Evolutionary conservation across 2,797 vertebrate species (phyloP).

Genomic region (Pangasius mekongensis): DNA sequence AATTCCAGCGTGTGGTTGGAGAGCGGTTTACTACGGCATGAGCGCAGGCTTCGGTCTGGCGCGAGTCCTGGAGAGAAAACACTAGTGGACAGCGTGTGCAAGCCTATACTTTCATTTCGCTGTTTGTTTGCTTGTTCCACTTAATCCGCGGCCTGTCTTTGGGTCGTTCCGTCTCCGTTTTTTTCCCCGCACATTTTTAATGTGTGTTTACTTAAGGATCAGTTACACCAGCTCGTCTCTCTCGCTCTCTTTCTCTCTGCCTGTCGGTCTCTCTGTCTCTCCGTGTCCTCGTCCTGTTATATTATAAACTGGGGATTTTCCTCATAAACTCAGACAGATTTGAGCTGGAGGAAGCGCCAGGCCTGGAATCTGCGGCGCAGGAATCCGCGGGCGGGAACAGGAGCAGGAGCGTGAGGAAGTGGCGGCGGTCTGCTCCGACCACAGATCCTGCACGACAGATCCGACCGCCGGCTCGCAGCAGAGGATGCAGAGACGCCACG

Average conservation of each 20-base stretch:
- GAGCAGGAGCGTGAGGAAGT: constrained; percentile 75
- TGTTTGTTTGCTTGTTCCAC: constrained; percentile 40
- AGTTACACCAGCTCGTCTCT: constrained; percentile 17
- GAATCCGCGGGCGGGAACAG: constrained; percentile 72
- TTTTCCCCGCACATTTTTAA: not conserved
- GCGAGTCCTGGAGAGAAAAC: constrained; percentile 29
- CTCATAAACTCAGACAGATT: constrained; percentile 40
- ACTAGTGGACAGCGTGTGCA: constrained; percentile 10
- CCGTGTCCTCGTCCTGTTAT: constrained; percentile 11
- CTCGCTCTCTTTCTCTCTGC: not conserved
- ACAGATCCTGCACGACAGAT: constrained; percentile 77
- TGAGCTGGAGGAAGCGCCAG: constrained; percentile 54
- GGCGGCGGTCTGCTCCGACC: constrained; percentile 79
- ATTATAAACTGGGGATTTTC: constrained; percentile 40
- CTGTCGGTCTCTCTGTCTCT: not conserved
- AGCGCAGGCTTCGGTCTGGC: constrained; percentile 33
- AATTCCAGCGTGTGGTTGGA: constrained; percentile 28
- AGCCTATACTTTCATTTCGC: constrained; percentile 21
- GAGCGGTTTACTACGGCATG: constrained; percentile 27
- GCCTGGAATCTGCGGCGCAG: constrained; percentile 63
- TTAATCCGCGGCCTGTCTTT: constrained; percentile 35
- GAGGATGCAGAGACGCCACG: constrained; percentile 76
- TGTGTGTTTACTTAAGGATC: constrained; percentile 41
- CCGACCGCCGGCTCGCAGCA: constrained; percentile 74
- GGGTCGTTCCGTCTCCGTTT: not conserved